phyloP scores from a whole-genome alignment of 2,888 invertebrate genomes.

The Lacanobia wlatinum region DNA sequence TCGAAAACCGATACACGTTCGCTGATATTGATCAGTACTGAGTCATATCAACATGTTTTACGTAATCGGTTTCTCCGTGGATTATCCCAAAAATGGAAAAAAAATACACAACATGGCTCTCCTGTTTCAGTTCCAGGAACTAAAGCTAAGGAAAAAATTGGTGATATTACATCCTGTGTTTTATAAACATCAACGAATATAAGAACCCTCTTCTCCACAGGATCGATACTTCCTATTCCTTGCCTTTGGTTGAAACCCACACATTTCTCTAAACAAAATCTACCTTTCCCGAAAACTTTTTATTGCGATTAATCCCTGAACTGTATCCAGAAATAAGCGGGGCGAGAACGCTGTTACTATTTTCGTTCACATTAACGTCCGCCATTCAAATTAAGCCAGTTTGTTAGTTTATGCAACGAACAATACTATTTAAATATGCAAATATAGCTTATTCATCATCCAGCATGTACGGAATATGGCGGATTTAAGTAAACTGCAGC shows the following conservation, averaged over 20 bases:
- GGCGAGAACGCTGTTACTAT: conserved; percentile 33
- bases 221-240: neutral
- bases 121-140: neutral
- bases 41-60: conserved; percentile 27
- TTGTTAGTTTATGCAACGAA: conserved; percentile 26
- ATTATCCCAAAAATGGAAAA: conserved; percentile 2
- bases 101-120: neutral
- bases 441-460: conserved; percentile 40
- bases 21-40: conserved; percentile 23
- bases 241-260: neutral
- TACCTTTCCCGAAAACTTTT: conserved; percentile 6
- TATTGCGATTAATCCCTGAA: conserved; percentile 8
- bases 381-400: conserved; percentile 28
- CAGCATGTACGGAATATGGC: conserved; percentile 35
- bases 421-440: conserved; percentile 39
- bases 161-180: neutral
- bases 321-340: conserved; percentile 36
- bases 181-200: neutral
- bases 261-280: neutral
- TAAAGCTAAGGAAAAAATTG: neutral
- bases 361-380: conserved; percentile 35
- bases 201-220: neutral
- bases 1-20: conserved; percentile 15
- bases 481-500: conserved; percentile 37
- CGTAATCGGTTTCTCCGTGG: conserved; percentile 26